These are phyloP conservation scores for Chrysolina oricalcia DNA, from an alignment of 2,888 invertebrate genomes.

Conservation along the genomic window DNA sequence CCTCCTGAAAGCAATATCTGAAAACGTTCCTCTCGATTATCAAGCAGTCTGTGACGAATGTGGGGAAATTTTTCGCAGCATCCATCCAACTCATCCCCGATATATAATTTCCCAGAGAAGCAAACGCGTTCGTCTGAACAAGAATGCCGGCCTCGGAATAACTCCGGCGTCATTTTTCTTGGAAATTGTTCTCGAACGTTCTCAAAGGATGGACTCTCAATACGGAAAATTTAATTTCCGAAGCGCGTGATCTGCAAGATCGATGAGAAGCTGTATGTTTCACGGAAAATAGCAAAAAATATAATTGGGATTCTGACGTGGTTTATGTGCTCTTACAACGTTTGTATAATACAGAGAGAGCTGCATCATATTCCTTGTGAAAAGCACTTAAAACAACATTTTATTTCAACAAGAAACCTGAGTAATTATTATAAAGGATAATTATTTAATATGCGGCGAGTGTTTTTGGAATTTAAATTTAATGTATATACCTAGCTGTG, in stretches of 20 bases:
- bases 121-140: background rate
- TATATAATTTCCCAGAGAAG: background rate
- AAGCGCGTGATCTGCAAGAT: background rate
- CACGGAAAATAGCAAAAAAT: background rate
- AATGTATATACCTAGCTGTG: too few species aligned
- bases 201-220: background rate
- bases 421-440: too few species aligned
- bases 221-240: background rate
- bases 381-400: too few species aligned
- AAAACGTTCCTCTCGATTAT: slow-evolving; percentile 6
- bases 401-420: too few species aligned
- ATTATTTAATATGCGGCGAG: too few species aligned
- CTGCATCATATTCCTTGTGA: too few species aligned
- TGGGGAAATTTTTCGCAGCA: slow-evolving; percentile 5
- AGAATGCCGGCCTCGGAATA: slow-evolving; percentile 8
- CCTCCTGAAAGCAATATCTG: slow-evolving; percentile 7
- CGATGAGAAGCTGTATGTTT: background rate
- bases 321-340: background rate
- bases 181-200: slow-evolving; percentile 3
- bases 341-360: background rate
- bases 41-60: slow-evolving; percentile 6
- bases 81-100: background rate
- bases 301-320: background rate
- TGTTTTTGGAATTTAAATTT: too few species aligned
- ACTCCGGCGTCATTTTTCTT: background rate